A percentile compares a stretch with the other conserved stretches of the same genome.
These are phyloP conservation scores for Pocillopora damicornis DNA, from an alignment of 64 coral and sea anemone species.

Conservation along the genomic window DNA sequence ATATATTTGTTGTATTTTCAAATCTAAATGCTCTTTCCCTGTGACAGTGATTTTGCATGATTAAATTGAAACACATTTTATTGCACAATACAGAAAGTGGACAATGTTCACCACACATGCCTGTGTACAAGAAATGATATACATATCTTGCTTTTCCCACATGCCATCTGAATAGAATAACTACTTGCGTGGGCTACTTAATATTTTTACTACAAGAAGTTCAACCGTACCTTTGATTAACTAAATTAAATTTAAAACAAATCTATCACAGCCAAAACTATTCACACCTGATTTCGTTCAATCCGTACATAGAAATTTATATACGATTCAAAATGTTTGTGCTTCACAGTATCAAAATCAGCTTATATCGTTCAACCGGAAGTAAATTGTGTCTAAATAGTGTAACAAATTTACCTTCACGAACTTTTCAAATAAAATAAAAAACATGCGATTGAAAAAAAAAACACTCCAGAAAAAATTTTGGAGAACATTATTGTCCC, in stretches of 20 bases:
- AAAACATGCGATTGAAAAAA: not conserved
- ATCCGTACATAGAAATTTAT: not conserved
- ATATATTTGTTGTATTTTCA: too few species aligned
- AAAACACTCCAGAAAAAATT: not conserved
- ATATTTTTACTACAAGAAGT: not conserved
- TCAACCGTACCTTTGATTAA: not conserved
- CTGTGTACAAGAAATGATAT: not conserved
- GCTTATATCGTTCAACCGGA: slow-evolving; percentile 1
- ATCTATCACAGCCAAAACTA: not conserved
- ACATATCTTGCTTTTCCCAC: not conserved
- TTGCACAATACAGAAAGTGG: too few species aligned
- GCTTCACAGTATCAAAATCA: not conserved
- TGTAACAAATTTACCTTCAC: not conserved
- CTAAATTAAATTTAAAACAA: not conserved
- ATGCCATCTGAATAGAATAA: not conserved
- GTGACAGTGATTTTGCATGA: too few species aligned
- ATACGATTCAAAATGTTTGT: not conserved
- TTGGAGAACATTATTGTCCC: not conserved
- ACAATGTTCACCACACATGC: not conserved
- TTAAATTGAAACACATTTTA: too few species aligned
- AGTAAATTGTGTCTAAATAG: not conserved
- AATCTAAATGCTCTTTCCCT: too few species aligned
- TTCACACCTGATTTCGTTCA: not conserved
- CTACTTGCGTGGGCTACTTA: not conserved
- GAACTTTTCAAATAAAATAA: not conserved